Percentiles rank a stretch among this genome's conserved stretches.
Conservation (phyloP, 2,888 invertebrate species). For the Agelastica alni region DNA sequence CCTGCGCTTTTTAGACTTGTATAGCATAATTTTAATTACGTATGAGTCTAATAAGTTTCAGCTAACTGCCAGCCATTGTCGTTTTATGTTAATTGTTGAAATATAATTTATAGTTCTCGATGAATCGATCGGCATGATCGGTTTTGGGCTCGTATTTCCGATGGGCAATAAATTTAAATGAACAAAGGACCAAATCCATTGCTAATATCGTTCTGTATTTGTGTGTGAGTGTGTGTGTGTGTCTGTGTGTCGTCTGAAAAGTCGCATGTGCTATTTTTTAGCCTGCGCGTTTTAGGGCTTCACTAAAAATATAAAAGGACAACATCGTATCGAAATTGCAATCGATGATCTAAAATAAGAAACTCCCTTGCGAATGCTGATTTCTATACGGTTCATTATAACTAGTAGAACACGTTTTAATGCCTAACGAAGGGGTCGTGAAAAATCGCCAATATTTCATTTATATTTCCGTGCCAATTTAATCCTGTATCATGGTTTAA, state of each 20-base stretch:
- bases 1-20: too few relatives aligned
- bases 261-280: conserved; percentile 40
- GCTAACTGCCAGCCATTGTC: conserved; percentile 42
- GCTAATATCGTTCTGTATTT: conserved; percentile 37
- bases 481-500: too few relatives aligned
- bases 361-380: neutral
- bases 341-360: conserved; percentile 2
- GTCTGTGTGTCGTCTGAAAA: conserved; percentile 23
- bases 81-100: conserved; percentile 45
- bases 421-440: too few relatives aligned
- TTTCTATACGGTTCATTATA: neutral
- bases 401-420: too few relatives aligned
- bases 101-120: conserved; percentile 40
- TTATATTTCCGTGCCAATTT: too few relatives aligned
- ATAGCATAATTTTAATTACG: conserved; percentile 36
- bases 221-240: conserved; percentile 6
- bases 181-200: conserved; percentile 43
- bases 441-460: too few relatives aligned
- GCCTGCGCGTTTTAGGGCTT: conserved; percentile 22
- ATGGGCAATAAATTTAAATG: conserved; percentile 45
- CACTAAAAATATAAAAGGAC: conserved; percentile 10
- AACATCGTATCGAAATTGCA: neutral
- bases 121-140: conserved; percentile 37
- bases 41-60: conserved; percentile 31
- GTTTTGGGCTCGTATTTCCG: conserved; percentile 39